Evolutionary conservation across 1,140 invertebrate species (phyloP), one percentile per base, ranked within the genome.

Genomic region (Bemisia tabaci): DNA sequence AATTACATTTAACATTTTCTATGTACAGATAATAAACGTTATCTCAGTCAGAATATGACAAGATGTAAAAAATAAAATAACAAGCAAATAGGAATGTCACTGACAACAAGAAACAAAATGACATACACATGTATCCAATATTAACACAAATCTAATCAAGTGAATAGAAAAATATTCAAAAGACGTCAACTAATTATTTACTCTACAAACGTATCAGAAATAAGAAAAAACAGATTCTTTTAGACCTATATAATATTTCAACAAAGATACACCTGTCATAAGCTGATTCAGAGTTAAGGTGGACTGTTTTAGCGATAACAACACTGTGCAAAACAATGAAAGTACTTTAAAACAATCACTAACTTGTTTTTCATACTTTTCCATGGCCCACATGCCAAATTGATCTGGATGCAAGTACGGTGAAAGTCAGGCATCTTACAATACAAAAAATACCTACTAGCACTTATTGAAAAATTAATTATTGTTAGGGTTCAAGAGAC

Each of bases 1-100:
- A 48, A 48, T 48, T 48, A 48, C 33, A 48, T 48, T 48, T 48
- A 48, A 48, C 33, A 48, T 48, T 48, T 48, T 48, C n/a, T 48
- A 48, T 48, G 17, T 48, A 48, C 33, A 48, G 17, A 5, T 9
- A 48, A 48, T 48, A 48, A 17, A 48, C 17, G 5, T 48, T 48
- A 48, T 48, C 33, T 48, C 33, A 48, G 33, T 48, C 33, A 48
- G 17, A 48, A 48, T 48, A 48, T 48, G 33, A 48, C 33, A 48
- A 48, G 33, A 48, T 9, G 33, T 48, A 48, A 48, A 48, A 48
- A 48, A 48, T 17, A 48, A 48, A 48, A 48, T 48, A 48, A 48
- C 33, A 48, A 48, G 33, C 33, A 48, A 48, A 48, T 48, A 48
- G 33, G 33, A 48, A 48, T 48, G 33, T 48, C 33, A 48, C 33